phyloP scores from a whole-genome alignment of 2,797 vertebrate species.

The Oreonectes daqikongensis region DNA sequence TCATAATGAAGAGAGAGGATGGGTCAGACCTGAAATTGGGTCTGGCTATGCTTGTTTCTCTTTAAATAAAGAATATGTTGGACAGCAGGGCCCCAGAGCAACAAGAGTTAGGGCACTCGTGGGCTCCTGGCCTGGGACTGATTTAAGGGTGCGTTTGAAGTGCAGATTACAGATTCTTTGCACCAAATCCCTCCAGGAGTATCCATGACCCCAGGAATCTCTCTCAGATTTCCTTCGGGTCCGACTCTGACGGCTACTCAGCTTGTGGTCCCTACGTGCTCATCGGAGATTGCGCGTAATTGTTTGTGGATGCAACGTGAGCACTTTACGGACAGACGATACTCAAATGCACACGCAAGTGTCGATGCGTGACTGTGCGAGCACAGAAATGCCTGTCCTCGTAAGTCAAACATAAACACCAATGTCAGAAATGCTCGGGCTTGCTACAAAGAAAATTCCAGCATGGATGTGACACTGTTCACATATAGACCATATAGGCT shows the following conservation, averaged over 20 bases:
- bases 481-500: conserved; percentile 69
- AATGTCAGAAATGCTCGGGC: conserved; percentile 61
- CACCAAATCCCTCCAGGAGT: conserved; percentile 86
- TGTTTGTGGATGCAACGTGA: conserved; percentile 21
- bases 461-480: conserved; percentile 76
- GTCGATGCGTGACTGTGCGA: conserved; percentile 25
- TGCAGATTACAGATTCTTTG: conserved; percentile 85
- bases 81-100: conserved; percentile 74
- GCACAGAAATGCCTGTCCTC: conserved; percentile 48
- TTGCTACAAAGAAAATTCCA: conserved; percentile 73
- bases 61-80: conserved; percentile 69
- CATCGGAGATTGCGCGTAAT: conserved; percentile 53
- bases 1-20: conserved; percentile 45
- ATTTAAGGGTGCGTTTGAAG: conserved; percentile 86
- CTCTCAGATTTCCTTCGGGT: conserved; percentile 80
- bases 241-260: too few relatives aligned
- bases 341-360: conserved; percentile 16
- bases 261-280: conserved; percentile 67
- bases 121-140: conserved; percentile 82
- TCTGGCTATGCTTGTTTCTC: conserved; percentile 42
- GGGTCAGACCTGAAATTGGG: conserved; percentile 11
- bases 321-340: conserved; percentile 13
- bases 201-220: conserved; percentile 84
- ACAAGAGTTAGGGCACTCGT: conserved; percentile 80
- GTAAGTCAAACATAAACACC: conserved; percentile 58